These are phyloP conservation scores for Lochmaea crataegi DNA, from an alignment of 2,888 invertebrate genomes.

Conservation along the genomic window DNA sequence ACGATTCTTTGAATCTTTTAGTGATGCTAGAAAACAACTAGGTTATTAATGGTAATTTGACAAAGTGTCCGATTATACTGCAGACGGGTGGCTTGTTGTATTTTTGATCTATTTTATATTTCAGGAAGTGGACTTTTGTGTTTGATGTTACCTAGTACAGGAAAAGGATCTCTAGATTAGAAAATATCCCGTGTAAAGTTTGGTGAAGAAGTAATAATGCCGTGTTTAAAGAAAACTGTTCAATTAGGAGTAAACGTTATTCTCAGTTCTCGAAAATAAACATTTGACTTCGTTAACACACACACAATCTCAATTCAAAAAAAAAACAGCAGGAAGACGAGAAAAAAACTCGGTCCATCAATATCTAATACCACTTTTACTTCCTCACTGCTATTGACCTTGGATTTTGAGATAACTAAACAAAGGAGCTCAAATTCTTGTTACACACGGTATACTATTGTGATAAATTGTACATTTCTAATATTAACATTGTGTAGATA, in stretches of 20 bases:
- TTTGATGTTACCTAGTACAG: constrained; percentile 80
- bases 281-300: neutral
- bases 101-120: constrained; percentile 56
- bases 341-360: no score
- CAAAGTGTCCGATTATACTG: no score
- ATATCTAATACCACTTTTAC: no score
- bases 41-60: no score
- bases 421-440: constrained; percentile 38
- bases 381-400: neutral
- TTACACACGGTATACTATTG: constrained; percentile 42
- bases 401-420: constrained; percentile 12
- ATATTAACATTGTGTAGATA: constrained; percentile 24
- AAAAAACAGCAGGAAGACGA: no score
- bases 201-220: constrained; percentile 13
- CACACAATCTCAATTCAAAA: neutral
- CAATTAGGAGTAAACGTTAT: neutral
- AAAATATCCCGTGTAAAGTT: neutral
- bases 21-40: no score
- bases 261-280: no score
- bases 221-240: constrained; percentile 24
- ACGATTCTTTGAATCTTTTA: no score
- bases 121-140: constrained; percentile 80
- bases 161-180: constrained; percentile 77
- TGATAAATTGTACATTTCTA: constrained; percentile 41
- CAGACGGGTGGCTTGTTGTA: no score